These are phyloP conservation scores for Crotalus horridus DNA, from an alignment of 2,113 vertebrate genomes.

Conservation along the genomic window DNA sequence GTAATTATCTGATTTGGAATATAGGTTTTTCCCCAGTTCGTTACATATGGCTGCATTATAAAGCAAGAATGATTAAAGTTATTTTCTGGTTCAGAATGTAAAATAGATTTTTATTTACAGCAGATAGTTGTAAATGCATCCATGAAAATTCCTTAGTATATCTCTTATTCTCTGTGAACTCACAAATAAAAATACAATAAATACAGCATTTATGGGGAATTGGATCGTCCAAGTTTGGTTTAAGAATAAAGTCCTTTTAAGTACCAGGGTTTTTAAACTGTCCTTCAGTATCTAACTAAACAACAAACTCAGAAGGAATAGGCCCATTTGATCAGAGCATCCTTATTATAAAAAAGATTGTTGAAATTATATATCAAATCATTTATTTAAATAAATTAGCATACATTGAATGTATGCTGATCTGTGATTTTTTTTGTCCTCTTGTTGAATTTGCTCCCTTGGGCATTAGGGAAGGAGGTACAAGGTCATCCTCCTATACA, in stretches of 20 bases:
- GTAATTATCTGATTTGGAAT: background rate
- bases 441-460: background rate
- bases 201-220: background rate
- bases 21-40: background rate
- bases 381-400: background rate
- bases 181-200: background rate
- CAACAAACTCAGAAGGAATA: background rate
- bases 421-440: background rate
- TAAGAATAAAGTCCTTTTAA: background rate
- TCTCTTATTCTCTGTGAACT: background rate
- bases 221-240: background rate
- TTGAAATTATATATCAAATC: background rate
- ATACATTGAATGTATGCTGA: background rate
- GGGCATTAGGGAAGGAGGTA: background rate
- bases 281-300: background rate
- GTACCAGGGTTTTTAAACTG: background rate
- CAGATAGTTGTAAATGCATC: background rate
- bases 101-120: background rate
- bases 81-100: background rate
- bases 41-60: background rate
- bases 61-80: background rate
- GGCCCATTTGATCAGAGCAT: background rate
- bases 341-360: background rate
- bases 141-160: background rate
- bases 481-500: background rate